phyloP scores from a whole-genome alignment of 2,797 vertebrate genomes.

The Hyperoplus lanceolatus region DNA sequence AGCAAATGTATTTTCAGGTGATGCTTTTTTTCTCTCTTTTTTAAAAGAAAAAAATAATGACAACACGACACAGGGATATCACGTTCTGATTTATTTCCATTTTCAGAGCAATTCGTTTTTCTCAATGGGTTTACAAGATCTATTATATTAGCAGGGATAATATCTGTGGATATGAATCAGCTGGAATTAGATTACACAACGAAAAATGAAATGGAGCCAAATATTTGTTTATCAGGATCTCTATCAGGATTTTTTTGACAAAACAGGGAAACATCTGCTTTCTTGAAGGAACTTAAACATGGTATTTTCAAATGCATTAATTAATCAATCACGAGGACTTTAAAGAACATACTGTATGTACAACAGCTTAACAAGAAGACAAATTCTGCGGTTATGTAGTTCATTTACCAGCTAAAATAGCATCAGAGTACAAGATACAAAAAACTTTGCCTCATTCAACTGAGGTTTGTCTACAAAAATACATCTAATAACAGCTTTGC shows the following conservation, averaged over 20 bases:
- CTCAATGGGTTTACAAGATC: constrained; percentile 41
- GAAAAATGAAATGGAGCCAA: constrained; percentile 27
- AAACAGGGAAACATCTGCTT: constrained; percentile 26
- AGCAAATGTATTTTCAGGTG: constrained; percentile 13
- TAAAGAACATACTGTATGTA: constrained; percentile 37
- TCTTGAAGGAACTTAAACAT: constrained; percentile 1
- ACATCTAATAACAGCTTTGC: constrained; percentile 72
- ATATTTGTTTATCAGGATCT: constrained; percentile 53
- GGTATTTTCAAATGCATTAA: constrained; percentile 15
- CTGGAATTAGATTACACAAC: constrained; percentile 50
- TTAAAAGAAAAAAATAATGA: constrained; percentile 26
- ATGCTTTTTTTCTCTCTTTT: neutral
- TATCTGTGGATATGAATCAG: constrained; percentile 55
- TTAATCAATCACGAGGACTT: constrained; percentile 15
- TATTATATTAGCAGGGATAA: constrained; percentile 60
- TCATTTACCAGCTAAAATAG: constrained; percentile 65
- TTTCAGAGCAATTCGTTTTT: constrained; percentile 52
- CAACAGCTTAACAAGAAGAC: constrained; percentile 53
- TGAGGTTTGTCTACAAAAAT: constrained; percentile 81
- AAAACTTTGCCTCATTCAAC: constrained; percentile 72
- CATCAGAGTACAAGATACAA: constrained; percentile 68
- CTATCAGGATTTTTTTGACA: constrained; percentile 41
- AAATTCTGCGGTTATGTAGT: neutral
- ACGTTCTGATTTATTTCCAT: constrained; percentile 72
- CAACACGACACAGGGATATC: constrained; percentile 43